phyloP scores from a whole-genome alignment of 2,797 vertebrate genomes.

The Anolis apletophallus region DNA sequence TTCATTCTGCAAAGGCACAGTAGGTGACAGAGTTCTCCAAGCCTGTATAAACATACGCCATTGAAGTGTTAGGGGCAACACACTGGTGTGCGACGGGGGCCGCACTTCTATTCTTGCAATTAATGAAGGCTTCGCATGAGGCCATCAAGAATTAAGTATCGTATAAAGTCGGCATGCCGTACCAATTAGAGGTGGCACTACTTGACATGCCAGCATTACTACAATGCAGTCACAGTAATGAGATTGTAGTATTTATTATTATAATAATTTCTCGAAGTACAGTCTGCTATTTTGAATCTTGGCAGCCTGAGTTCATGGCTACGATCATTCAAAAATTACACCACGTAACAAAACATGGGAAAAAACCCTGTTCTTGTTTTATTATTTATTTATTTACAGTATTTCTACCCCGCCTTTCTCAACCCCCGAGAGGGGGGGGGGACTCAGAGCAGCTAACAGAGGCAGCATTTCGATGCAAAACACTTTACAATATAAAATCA shows the following conservation, averaged over 20 bases:
- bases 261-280: neutral
- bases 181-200: slow-evolving; percentile 34
- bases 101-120: slow-evolving; percentile 43
- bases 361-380: too few relatives aligned
- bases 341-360: too few relatives aligned
- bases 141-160: slow-evolving; percentile 53
- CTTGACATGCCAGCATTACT: slow-evolving; percentile 38
- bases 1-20: slow-evolving; percentile 39
- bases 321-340: neutral
- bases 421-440: too few relatives aligned
- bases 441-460: too few relatives aligned
- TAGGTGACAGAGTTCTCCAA: slow-evolving; percentile 22
- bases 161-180: slow-evolving; percentile 34
- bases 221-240: slow-evolving; percentile 1
- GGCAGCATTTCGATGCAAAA: too few relatives aligned
- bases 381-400: too few relatives aligned
- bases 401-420: too few relatives aligned
- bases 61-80: slow-evolving; percentile 52
- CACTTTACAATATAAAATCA: too few relatives aligned
- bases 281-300: slow-evolving; percentile 17
- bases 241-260: slow-evolving; percentile 6
- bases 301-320: neutral
- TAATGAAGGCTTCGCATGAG: slow-evolving; percentile 64
- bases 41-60: slow-evolving; percentile 59
- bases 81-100: slow-evolving; percentile 15